Evolutionary conservation across 2,113 vertebrate genomes (phyloP).

Genomic region (Falco punctatus): DNA sequence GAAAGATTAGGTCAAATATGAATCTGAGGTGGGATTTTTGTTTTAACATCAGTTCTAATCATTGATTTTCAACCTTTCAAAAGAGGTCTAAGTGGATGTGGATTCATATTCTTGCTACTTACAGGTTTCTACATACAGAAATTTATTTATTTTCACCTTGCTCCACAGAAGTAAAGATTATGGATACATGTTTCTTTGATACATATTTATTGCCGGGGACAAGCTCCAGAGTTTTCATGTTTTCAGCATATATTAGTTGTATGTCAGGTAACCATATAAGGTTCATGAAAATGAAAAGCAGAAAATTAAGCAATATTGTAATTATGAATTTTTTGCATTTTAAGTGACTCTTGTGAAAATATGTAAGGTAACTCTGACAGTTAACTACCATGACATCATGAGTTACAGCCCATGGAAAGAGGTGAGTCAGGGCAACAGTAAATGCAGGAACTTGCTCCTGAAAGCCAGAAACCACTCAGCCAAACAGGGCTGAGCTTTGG

Average conservation of each 20-base stretch:
- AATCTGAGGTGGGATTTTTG: neutral
- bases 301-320: neutral
- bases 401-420: neutral
- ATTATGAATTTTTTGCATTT: neutral
- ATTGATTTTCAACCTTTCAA: neutral
- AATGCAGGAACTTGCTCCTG: neutral
- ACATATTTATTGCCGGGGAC: neutral
- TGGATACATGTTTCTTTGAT: neutral
- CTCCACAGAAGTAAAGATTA: neutral
- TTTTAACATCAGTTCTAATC: neutral
- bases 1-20: neutral
- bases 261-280: neutral
- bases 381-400: neutral
- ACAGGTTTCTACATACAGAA: neutral
- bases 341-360: neutral
- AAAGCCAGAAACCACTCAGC: neutral
- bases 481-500: neutral
- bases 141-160: neutral
- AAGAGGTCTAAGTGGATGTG: neutral
- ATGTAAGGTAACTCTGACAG: fast-evolving
- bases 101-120: neutral
- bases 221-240: neutral
- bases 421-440: neutral
- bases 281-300: neutral
- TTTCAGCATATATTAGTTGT: neutral